phyloP scores from a whole-genome alignment of 1,140 invertebrate species.

The Palaemon carinicauda region DNA sequence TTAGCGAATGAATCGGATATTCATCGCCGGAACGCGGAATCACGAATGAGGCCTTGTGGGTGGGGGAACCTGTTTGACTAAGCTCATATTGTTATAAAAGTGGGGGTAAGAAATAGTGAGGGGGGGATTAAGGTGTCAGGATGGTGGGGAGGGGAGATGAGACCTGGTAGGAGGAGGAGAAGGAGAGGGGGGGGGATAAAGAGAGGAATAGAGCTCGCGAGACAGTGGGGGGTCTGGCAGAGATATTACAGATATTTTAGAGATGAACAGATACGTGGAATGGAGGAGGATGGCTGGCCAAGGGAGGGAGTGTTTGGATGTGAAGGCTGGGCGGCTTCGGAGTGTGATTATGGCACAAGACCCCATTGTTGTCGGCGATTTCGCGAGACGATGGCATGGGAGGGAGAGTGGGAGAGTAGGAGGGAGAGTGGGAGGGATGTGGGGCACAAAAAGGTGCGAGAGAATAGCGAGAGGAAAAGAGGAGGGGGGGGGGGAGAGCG shows the following conservation, averaged over 20 bases:
- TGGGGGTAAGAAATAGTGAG: conserved; percentile 43
- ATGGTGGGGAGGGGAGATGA: neutral
- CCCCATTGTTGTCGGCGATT: too few relatives aligned
- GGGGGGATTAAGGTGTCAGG: conserved; percentile 15
- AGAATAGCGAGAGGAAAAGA: neutral
- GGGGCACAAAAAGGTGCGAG: neutral
- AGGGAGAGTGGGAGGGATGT: neutral
- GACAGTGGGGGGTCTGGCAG: conserved; percentile 33
- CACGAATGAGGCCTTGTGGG: neutral
- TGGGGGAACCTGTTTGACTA: conserved; percentile 50
- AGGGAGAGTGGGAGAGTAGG: too few relatives aligned
- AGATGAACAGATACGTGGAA: conserved; percentile 48
- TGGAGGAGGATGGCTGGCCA: neutral
- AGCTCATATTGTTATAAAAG: conserved; percentile 53
- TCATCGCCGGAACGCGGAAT: neutral
- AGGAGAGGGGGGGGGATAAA: neutral
- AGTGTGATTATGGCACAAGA: conserved; percentile 23
- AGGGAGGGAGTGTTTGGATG: neutral
- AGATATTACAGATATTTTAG: conserved; percentile 47
- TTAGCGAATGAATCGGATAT: neutral
- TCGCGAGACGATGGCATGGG: neutral
- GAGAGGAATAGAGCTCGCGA: neutral
- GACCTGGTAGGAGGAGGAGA: neutral
- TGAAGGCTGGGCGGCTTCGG: conserved; percentile 9
- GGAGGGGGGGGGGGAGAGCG: neutral